A percentile compares a stretch with the other conserved stretches of the same genome.
Conservation (phyloP, 2,113 vertebrate species). For the Haplochromis vanheusdeni region DNA sequence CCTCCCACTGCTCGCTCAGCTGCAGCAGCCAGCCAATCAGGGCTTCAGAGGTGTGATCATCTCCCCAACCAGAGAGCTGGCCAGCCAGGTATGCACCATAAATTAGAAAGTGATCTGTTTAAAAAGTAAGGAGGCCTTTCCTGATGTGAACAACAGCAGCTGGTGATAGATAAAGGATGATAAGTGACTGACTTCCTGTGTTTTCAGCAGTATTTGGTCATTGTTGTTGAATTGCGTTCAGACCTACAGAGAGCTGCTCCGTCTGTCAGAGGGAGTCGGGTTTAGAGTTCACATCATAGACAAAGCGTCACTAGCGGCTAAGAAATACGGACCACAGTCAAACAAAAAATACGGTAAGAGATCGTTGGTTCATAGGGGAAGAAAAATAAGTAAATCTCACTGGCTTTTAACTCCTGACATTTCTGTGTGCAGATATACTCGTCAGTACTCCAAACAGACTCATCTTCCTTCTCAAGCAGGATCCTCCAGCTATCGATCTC, state of each 20-base stretch:
- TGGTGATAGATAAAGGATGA: not conserved
- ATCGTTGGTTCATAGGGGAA: rapidly evolving
- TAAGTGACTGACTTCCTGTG: not conserved
- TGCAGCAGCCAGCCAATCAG: constrained; percentile 85
- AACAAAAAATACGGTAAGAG: constrained; percentile 87
- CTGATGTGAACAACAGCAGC: not conserved
- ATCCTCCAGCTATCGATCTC: constrained; percentile 88
- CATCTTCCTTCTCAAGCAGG: constrained; percentile 87
- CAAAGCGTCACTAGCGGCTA: constrained; percentile 85
- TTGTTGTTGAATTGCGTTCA: constrained; percentile 41
- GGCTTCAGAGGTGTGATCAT: constrained; percentile 90
- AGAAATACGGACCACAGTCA: constrained; percentile 87
- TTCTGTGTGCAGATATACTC: constrained; percentile 77
- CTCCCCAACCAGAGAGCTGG: constrained; percentile 91
- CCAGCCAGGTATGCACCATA: constrained; percentile 78
- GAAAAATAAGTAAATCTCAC: not conserved
- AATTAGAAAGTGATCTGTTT: not conserved
- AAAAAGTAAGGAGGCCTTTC: not conserved
- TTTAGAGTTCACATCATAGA: constrained; percentile 93
- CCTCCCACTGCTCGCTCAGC: constrained; percentile 82
- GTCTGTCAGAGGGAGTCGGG: constrained; percentile 84
- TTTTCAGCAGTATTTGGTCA: not conserved
- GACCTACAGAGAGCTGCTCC: constrained; percentile 90
- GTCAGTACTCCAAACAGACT: constrained; percentile 95
- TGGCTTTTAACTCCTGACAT: not conserved